Evolutionary conservation across 2,797 vertebrate genomes (phyloP).

Genomic region (Scolopax bukidnonensis): DNA sequence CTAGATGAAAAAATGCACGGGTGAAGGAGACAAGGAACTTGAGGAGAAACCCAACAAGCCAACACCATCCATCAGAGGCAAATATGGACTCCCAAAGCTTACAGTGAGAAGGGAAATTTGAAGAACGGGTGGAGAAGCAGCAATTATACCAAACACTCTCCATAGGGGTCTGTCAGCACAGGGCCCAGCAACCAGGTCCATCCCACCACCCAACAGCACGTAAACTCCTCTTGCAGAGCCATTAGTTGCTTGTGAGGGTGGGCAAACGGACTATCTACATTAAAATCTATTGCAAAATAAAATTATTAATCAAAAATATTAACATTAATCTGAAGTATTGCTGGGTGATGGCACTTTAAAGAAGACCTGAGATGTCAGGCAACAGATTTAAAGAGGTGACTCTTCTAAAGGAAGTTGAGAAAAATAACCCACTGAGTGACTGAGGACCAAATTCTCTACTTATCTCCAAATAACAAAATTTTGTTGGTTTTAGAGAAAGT

Average conservation of each 20-base stretch:
- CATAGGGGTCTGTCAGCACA: not conserved
- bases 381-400: not conserved
- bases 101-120: not conserved
- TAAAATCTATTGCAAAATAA: not conserved
- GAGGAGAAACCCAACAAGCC: not conserved
- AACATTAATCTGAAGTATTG: not conserved
- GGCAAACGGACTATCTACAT: not conserved
- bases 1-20: not conserved
- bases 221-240: not conserved
- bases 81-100: not conserved
- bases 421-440: not conserved
- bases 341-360: not conserved
- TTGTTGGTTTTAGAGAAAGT: not conserved
- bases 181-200: fast-evolving
- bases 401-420: not conserved
- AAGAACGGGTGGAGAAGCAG: not conserved
- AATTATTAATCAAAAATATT: not conserved
- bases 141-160: not conserved
- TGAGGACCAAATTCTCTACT: not conserved
- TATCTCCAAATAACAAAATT: not conserved
- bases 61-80: not conserved
- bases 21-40: not conserved
- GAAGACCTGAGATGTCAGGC: not conserved
- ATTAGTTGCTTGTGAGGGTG: not conserved
- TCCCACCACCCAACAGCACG: not conserved